Percentiles rank a stretch among this genome's conserved stretches.
phyloP scores from a whole-genome alignment of 2,888 invertebrate genomes.

The Margaritifera margaritifera region DNA sequence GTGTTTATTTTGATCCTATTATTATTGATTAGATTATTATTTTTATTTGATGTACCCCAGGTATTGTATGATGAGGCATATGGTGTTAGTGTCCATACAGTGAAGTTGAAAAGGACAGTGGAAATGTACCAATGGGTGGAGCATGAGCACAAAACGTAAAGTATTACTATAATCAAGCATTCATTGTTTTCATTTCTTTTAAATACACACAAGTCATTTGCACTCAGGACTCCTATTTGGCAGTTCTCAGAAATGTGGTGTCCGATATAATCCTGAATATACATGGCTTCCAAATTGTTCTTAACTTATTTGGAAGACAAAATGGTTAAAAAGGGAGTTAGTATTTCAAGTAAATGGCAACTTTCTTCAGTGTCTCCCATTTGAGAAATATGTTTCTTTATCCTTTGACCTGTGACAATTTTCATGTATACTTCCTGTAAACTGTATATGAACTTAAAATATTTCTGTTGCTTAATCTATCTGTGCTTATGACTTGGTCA shows the following conservation, averaged over 20 bases:
- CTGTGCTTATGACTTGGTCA: no score
- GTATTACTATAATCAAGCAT: not conserved
- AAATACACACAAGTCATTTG: no score
- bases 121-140: constrained; percentile 97
- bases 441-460: no score
- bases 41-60: constrained; percentile 27
- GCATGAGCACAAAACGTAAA: constrained; percentile 74
- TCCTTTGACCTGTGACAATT: not conserved
- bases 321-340: not conserved
- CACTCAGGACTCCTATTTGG: no score
- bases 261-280: no score
- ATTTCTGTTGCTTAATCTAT: no score
- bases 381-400: constrained; percentile 2
- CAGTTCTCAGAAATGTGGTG: no score
- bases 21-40: not conserved
- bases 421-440: no score
- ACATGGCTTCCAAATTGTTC: not conserved
- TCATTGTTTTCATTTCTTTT: no score
- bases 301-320: not conserved
- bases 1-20: no score
- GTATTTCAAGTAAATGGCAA: not conserved
- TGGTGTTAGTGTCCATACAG: constrained; percentile 87
- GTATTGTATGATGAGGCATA: constrained; percentile 82
- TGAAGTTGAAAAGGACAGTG: constrained; percentile 87
- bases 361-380: not conserved